Conservation (phyloP, 1,140 invertebrate species). For the Hypothenemus hampei region DNA sequence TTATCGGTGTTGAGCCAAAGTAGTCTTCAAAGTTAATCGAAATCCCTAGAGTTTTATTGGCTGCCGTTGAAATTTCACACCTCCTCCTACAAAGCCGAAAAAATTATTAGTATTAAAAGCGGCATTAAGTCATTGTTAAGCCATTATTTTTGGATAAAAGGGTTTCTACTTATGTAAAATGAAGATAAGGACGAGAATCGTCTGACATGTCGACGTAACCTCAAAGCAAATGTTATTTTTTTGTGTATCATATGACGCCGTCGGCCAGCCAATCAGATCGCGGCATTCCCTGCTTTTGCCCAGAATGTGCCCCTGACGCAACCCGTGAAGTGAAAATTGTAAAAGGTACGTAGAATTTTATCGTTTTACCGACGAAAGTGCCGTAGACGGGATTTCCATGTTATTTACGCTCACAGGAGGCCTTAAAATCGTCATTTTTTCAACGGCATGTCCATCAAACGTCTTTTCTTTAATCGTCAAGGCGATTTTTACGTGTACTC, state of each 20-base stretch:
- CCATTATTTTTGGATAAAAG: slow-evolving; percentile 11
- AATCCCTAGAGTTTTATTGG: slow-evolving; percentile 20
- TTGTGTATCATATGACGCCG: slow-evolving; percentile 46
- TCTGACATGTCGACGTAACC: slow-evolving; percentile 30
- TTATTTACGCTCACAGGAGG: slow-evolving; percentile 28
- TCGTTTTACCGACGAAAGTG: slow-evolving; percentile 46
- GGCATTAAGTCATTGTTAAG: slow-evolving; percentile 25
- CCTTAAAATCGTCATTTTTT: slow-evolving; percentile 30
- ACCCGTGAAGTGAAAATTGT: slow-evolving; percentile 45
- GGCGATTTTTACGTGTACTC: slow-evolving; percentile 32
- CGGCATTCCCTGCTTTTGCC: slow-evolving; percentile 41
- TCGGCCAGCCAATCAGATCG: slow-evolving; percentile 39
- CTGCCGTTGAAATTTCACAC: slow-evolving; percentile 11
- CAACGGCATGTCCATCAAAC: slow-evolving; percentile 12
- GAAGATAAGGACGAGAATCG: slow-evolving; percentile 28
- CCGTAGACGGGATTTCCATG: slow-evolving; percentile 34
- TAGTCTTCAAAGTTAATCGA: not conserved
- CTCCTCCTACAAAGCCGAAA: slow-evolving; percentile 12
- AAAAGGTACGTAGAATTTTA: slow-evolving; percentile 48
- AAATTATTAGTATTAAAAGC: slow-evolving; percentile 25
- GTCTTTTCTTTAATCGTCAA: slow-evolving; percentile 9
- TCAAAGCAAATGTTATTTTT: slow-evolving; percentile 44
- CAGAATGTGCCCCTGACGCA: slow-evolving; percentile 43
- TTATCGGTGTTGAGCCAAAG: no score
- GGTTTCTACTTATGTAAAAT: not conserved